Evolutionary conservation across 2,113 vertebrate species (phyloP).

Genomic region (Pagrus major): DNA sequence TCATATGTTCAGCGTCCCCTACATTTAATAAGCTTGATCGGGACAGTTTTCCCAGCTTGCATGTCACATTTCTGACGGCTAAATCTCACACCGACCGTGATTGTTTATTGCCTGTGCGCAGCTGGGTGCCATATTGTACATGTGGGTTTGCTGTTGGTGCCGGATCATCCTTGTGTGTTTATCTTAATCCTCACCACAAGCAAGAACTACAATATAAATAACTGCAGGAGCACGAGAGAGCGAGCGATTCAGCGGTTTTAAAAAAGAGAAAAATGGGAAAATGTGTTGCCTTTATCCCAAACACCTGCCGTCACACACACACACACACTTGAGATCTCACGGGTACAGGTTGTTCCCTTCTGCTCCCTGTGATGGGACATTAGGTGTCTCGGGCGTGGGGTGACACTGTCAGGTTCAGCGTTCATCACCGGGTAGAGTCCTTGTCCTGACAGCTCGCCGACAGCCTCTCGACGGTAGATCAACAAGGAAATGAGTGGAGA

Average conservation of each 20-base stretch:
- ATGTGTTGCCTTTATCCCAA: constrained; percentile 4
- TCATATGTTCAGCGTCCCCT: too few species aligned
- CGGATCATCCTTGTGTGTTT: background rate
- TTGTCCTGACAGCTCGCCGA: constrained; percentile 64
- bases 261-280: background rate
- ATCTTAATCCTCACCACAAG: background rate
- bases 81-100: background rate
- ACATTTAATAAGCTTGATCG: too few species aligned
- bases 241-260: background rate
- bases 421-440: constrained; percentile 61
- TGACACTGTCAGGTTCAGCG: constrained; percentile 53
- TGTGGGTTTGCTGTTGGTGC: constrained; percentile 14
- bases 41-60: background rate
- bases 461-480: constrained; percentile 61
- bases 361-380: constrained; percentile 57
- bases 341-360: constrained; percentile 53
- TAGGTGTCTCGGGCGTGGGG: constrained; percentile 45
- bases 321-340: constrained; percentile 21
- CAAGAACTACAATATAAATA: constrained; percentile 2
- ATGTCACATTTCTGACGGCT: background rate
- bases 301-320: background rate
- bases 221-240: background rate
- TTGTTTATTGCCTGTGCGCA: background rate
- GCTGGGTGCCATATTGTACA: constrained; percentile 10
- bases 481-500: constrained; percentile 57